Base-by-base conservation (phyloP, 2,888 invertebrate genomes). In the Syritta pipiens region DNA sequence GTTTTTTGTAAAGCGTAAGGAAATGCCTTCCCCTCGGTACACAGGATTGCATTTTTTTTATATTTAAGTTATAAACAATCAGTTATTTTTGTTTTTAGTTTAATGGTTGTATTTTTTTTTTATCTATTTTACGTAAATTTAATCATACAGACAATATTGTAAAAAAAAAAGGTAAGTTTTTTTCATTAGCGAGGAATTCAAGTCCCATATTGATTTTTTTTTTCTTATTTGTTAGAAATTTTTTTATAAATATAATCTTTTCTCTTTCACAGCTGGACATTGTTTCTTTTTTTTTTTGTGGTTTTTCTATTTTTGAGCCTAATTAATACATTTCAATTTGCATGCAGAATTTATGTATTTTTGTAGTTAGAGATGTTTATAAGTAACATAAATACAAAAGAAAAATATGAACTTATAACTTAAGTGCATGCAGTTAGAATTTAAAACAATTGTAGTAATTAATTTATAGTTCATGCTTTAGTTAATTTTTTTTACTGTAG, bases 21-120 rank as follows among this genome's bases (percentile, higher is more conserved):
- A 83, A 84, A 84, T 85, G 84, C 84, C 84, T 83, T 84, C 84
- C 85, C 85, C 84, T 83, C 71, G 68, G 44, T 81, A 76, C 81
- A 62, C 82, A 83, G 83, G 83, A 82, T 83, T 83, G 83, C 83
- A 81, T 84, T 83, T 67, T 28, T 10, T 53, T 17, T 68, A 51
- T 12, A 1, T 20, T 51, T 20, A 6, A n/a, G 20, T 53, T 51
- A 53, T 62, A 48, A 71, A 10, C 32, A 28, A 40, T 49, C 24
- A 37, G 1, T 48, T 17, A 19, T 40, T 30, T 53, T 28, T 44
- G 7, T 17, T 30, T 48, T 57, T 40, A 6, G 12, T 12, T 7
- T 19, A 19, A 17, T 19, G 30, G 12, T 12, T 17, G 0, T 46
- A 35, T 24, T 19, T 1, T 40, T 62, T 40, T 24, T 48, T 22